A percentile compares a stretch with the other conserved stretches of the same genome.
Evolutionary conservation across 2,797 vertebrate species (phyloP).

Genomic region (Myoxocephalus aenaeus): DNA sequence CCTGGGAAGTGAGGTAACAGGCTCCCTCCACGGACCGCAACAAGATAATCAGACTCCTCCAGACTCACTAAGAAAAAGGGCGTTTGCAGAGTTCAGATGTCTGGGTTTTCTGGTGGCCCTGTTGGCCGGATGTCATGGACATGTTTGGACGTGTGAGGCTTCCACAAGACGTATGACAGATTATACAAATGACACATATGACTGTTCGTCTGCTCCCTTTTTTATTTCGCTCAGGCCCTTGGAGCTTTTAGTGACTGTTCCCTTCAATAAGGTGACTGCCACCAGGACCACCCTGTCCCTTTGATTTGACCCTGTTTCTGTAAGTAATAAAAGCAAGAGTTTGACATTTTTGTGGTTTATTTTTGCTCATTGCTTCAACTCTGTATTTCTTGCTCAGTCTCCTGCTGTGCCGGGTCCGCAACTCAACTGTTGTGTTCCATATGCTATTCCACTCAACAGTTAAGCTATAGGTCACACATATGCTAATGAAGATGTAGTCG

Average conservation of each 20-base stretch:
- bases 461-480: not conserved
- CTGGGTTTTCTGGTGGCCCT: not conserved
- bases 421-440: not conserved
- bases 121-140: not conserved
- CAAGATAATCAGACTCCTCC: not conserved
- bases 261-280: not conserved
- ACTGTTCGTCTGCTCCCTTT: not conserved
- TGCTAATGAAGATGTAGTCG: constrained; percentile 22
- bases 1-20: too few species aligned
- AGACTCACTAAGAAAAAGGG: not conserved
- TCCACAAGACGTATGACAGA: not conserved
- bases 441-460: not conserved
- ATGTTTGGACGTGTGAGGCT: not conserved
- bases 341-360: not conserved
- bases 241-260: not conserved
- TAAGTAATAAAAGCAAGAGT: not conserved
- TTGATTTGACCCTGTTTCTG: not conserved
- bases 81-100: not conserved
- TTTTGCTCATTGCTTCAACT: not conserved
- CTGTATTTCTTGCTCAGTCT: not conserved
- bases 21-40: not conserved
- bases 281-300: not conserved
- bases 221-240: not conserved
- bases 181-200: not conserved
- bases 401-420: not conserved